Evolutionary conservation across 2,888 invertebrate species (phyloP).

Genomic region (Leptinotarsa rubiginosa): DNA sequence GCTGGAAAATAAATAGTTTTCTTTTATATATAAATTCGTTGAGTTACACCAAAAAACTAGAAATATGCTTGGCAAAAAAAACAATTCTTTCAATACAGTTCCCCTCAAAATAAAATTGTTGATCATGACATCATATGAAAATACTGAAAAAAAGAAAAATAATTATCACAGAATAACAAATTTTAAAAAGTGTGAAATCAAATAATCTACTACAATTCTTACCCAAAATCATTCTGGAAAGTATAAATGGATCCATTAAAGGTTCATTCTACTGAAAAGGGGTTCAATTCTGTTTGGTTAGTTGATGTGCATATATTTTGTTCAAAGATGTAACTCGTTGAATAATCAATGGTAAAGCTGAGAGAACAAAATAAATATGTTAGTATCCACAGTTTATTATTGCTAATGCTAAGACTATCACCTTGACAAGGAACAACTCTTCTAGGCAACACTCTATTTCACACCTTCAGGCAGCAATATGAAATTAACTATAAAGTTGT

Average conservation of each 20-base stretch:
- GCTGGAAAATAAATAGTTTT: constrained; percentile 48
- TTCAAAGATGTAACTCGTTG: not conserved
- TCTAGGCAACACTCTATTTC: constrained; percentile 50
- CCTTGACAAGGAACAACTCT: constrained; percentile 50
- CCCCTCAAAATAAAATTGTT: not conserved
- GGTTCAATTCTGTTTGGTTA: not conserved
- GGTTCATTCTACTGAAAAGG: not conserved
- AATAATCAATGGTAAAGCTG: constrained; percentile 1
- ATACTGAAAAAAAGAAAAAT: too few species aligned
- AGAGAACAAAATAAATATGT: constrained; percentile 25
- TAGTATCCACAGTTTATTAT: constrained; percentile 48
- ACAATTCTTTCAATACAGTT: not conserved
- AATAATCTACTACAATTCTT: too few species aligned
- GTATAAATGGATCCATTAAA: not conserved
- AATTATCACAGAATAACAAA: too few species aligned
- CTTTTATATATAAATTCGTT: not conserved
- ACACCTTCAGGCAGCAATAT: constrained; percentile 46
- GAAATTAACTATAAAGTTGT: constrained; percentile 22
- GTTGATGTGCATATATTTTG: not conserved
- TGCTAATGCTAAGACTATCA: constrained; percentile 50
- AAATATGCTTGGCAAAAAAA: not conserved
- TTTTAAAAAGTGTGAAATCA: too few species aligned
- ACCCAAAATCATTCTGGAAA: too few species aligned
- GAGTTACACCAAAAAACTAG: constrained; percentile 1
- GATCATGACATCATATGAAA: not conserved